Evolutionary conservation across 2,797 vertebrate genomes (phyloP).

Genomic region (Enteromius unitaeniatus): DNA sequence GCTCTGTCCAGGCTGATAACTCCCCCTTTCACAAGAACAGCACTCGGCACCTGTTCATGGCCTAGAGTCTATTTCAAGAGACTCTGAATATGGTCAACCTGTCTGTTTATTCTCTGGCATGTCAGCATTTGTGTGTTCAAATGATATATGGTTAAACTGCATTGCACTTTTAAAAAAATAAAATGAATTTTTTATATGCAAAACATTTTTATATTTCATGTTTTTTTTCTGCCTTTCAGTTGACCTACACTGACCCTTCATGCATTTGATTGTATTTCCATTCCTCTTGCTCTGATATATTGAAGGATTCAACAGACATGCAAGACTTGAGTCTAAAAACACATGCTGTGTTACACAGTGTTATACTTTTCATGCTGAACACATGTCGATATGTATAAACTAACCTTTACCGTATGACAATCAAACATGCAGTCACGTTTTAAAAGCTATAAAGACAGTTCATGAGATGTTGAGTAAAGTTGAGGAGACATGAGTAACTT

Average conservation of each 20-base stretch:
- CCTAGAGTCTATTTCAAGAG: slow-evolving; percentile 89
- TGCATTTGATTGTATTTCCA: background rate
- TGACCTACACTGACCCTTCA: slow-evolving; percentile 24
- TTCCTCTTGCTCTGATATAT: background rate
- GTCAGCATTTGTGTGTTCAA: slow-evolving; percentile 55
- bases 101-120: slow-evolving; percentile 80
- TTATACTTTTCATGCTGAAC: background rate
- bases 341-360: background rate
- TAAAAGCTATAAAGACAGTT: background rate
- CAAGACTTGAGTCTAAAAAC: background rate
- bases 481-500: slow-evolving; percentile 54
- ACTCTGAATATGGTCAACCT: slow-evolving; percentile 85
- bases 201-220: background rate
- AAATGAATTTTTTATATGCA: background rate
- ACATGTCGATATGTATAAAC: background rate
- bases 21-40: slow-evolving; percentile 75
- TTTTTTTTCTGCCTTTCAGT: background rate
- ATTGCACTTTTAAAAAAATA: background rate
- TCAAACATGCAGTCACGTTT: slow-evolving; percentile 10
- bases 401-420: background rate
- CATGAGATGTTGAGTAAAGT: background rate
- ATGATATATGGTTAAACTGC: background rate
- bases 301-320: background rate
- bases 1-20: slow-evolving; percentile 62
- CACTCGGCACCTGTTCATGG: slow-evolving; percentile 90